phyloP scores from a whole-genome alignment of 2,797 vertebrate species.

The Poecilia picta region DNA sequence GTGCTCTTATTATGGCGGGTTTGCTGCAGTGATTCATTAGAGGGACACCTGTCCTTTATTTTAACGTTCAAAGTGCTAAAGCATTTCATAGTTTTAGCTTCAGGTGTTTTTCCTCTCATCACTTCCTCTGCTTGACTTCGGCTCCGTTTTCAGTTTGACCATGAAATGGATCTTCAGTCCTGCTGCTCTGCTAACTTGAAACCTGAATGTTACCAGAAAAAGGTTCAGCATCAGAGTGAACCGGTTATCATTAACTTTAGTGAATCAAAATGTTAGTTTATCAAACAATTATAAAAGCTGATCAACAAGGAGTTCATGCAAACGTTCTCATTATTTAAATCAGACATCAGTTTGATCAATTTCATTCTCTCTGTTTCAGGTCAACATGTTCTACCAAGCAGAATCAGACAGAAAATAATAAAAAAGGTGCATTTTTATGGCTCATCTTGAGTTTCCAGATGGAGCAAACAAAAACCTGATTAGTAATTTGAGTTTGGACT shows the following conservation, averaged over 20 bases:
- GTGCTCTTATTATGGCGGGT: constrained; percentile 50
- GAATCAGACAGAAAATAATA: background rate
- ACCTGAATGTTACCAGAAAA: background rate
- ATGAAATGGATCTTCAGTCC: background rate
- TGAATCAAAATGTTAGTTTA: background rate
- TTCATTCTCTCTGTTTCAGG: background rate
- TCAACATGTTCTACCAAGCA: background rate
- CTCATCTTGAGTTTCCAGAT: background rate
- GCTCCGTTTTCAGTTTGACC: background rate
- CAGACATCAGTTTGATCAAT: background rate
- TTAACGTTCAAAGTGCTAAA: constrained; percentile 71
- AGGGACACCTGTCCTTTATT: constrained; percentile 50
- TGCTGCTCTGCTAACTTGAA: background rate
- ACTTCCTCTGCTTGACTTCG: background rate
- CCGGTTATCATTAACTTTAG: background rate
- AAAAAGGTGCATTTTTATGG: background rate
- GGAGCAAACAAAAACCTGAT: background rate
- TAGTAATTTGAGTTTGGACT: background rate
- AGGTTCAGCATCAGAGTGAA: background rate
- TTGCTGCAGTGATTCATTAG: constrained; percentile 59
- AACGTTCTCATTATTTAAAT: too few species aligned
- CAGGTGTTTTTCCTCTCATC: constrained; percentile 49
- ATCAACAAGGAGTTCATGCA: background rate
- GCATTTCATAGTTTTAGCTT: constrained; percentile 49
- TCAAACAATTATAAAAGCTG: background rate